A percentile compares a stretch with the other conserved stretches of the same genome.
Evolutionary conservation across 2,113 vertebrate species (phyloP).

Genomic region (Marcusenius ussheri): DNA sequence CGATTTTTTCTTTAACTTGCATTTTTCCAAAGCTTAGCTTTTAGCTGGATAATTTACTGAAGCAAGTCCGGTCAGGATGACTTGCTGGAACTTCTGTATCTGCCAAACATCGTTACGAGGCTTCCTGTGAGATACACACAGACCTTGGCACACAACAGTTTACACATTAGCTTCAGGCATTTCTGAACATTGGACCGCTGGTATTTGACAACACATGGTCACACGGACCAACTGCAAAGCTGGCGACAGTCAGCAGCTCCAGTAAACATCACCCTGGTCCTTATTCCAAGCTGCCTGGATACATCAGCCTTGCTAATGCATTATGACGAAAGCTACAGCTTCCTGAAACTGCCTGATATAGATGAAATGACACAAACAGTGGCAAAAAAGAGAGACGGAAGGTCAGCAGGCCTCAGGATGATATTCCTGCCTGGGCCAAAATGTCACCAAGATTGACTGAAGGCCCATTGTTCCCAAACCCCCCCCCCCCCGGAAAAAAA

Average conservation of each 20-base stretch:
- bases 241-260: not conserved
- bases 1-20: not conserved
- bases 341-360: not conserved
- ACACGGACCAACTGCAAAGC: not conserved
- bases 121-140: not conserved
- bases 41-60: not conserved
- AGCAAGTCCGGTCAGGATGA: not conserved
- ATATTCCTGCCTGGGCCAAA: not conserved
- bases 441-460: not conserved
- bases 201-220: not conserved
- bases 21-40: not conserved
- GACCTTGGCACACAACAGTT: not conserved
- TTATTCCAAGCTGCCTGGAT: not conserved
- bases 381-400: not conserved
- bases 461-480: not conserved
- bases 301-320: not conserved
- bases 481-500: not conserved
- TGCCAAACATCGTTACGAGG: not conserved
- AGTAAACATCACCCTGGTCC: not conserved
- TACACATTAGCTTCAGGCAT: not conserved
- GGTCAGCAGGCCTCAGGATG: not conserved
- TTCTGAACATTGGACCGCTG: not conserved
- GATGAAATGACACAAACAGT: not conserved
- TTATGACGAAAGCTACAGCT: not conserved
- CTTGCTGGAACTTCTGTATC: not conserved